Percentiles rank a stretch among this genome's conserved stretches.
Conservation (phyloP, 2,888 invertebrate species). For the Choristoneura rosaceana region DNA sequence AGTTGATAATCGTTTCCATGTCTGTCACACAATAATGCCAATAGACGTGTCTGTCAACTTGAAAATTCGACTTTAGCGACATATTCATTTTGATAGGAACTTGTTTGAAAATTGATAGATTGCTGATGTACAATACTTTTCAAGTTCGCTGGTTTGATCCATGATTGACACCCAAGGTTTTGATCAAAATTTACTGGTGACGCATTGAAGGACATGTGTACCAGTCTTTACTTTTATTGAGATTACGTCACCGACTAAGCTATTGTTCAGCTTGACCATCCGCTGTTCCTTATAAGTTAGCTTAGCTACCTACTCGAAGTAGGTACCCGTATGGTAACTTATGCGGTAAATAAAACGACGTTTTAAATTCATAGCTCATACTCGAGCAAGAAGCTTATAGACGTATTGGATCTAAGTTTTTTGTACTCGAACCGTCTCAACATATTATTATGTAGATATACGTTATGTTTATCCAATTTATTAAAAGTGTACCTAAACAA, state of each 20-base stretch:
- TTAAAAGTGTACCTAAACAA: too few species aligned
- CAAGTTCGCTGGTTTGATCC: not conserved
- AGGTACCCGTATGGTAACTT: not conserved
- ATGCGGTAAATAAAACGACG: not conserved
- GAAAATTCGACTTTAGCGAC: too few species aligned
- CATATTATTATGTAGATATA: too few species aligned
- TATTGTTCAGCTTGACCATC: conserved; percentile 51
- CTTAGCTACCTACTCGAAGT: not conserved
- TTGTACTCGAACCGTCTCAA: too few species aligned
- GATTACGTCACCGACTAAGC: conserved; percentile 52
- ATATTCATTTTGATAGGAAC: too few species aligned
- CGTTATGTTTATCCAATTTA: too few species aligned
- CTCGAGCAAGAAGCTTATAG: too few species aligned
- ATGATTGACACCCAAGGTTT: conserved; percentile 28
- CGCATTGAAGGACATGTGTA: conserved; percentile 14
- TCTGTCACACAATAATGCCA: too few species aligned
- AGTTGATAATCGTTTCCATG: too few species aligned
- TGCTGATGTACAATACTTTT: not conserved
- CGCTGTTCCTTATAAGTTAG: conserved; percentile 29
- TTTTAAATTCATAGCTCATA: not conserved
- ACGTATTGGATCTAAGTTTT: too few species aligned
- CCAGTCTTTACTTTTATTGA: conserved; percentile 2
- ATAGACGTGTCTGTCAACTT: too few species aligned
- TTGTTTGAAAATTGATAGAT: too few species aligned
- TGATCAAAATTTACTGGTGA: conserved; percentile 22